phyloP scores from a whole-genome alignment of 2,888 invertebrate genomes.

The Lamproptera curius region DNA sequence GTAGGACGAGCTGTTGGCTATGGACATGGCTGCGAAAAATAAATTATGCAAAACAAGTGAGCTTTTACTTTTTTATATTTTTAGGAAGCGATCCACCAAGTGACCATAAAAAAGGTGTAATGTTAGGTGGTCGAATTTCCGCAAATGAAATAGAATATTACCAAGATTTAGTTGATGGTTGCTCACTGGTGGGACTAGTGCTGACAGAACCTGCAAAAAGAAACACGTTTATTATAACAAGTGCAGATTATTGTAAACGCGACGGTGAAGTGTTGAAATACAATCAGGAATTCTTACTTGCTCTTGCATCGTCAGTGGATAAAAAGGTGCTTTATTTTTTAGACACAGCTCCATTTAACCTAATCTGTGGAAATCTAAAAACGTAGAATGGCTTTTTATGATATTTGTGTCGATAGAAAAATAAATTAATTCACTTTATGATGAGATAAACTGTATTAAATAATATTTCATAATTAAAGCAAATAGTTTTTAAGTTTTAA shows the following conservation, averaged over 20 bases:
- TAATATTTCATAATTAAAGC: neutral
- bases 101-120: constrained; percentile 48
- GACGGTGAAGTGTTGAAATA: constrained; percentile 58
- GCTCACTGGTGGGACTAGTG: constrained; percentile 44
- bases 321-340: constrained; percentile 40
- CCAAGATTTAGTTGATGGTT: constrained; percentile 61
- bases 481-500: neutral
- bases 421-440: too few species aligned
- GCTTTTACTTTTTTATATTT: too few species aligned
- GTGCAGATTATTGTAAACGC: constrained; percentile 63
- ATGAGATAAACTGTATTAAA: neutral
- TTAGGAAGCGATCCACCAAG: constrained; percentile 52
- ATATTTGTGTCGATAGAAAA: neutral
- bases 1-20: too few species aligned
- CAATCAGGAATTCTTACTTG: constrained; percentile 64
- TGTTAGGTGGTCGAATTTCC: constrained; percentile 59
- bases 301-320: constrained; percentile 49
- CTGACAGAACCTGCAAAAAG: constrained; percentile 41
- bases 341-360: too few species aligned
- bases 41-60: too few species aligned
- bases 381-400: too few species aligned
- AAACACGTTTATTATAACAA: constrained; percentile 55
- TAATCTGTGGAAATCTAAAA: neutral
- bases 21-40: too few species aligned
- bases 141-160: constrained; percentile 57